Conservation (phyloP, 2,888 invertebrate genomes). For the Bembecia ichneumoniformis region DNA sequence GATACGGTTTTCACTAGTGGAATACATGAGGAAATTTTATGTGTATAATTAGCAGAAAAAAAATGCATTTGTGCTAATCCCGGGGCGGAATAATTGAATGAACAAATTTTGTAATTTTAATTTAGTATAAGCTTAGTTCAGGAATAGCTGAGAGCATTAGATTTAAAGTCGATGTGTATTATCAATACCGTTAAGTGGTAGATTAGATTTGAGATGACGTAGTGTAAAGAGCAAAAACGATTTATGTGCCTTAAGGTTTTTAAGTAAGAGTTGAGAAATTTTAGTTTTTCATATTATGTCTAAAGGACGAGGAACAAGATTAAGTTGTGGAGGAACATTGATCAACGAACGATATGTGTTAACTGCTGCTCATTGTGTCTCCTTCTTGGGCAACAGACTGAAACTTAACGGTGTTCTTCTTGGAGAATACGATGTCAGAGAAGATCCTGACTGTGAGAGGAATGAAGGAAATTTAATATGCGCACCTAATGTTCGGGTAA, state of each 20-base stretch:
- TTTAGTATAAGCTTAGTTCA: no score
- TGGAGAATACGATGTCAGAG: slow-evolving; percentile 72
- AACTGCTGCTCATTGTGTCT: slow-evolving; percentile 75
- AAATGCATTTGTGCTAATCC: no score
- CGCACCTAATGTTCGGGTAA: slow-evolving; percentile 36
- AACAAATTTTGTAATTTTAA: no score
- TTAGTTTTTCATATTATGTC: slow-evolving; percentile 4
- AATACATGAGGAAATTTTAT: no score
- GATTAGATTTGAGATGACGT: no score
- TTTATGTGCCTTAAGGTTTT: neutral
- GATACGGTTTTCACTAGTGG: no score
- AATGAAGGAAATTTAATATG: slow-evolving; percentile 35
- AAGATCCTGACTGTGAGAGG: slow-evolving; percentile 54
- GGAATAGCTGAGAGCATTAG: no score
- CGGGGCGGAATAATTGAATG: no score
- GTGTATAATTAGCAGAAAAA: no score
- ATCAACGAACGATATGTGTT: slow-evolving; percentile 68
- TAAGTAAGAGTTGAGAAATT: neutral
- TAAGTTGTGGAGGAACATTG: slow-evolving; percentile 68
- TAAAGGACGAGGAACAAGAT: slow-evolving; percentile 35
- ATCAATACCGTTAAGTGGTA: no score
- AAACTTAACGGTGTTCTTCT: slow-evolving; percentile 66
- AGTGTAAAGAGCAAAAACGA: no score
- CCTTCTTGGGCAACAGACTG: slow-evolving; percentile 54
- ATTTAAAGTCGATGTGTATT: no score